Base-by-base conservation (phyloP, 2,888 invertebrate genomes). In the Lacanobia oleracea region DNA sequence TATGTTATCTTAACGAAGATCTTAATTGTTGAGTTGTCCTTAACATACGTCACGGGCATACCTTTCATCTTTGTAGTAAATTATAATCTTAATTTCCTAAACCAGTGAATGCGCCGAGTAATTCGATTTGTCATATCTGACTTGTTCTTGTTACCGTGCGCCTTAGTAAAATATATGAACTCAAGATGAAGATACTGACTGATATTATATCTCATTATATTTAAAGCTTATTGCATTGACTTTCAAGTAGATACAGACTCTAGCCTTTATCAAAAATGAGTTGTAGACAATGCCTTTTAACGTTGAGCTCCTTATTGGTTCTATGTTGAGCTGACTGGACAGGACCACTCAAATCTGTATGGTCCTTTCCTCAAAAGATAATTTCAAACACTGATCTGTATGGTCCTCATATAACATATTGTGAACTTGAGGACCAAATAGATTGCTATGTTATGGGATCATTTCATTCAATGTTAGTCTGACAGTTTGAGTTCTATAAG, bases 21-120 rank as follows among this genome's bases (percentile, higher is more conserved):
- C 88, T 87, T 86, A 83, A 84, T 88, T 88, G 85, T 85, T 69
- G 71, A 69, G 71, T 63, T 70, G 82, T 82, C 81, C 77, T 75
- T 67, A 72, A 79, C 81, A 83, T 86, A 82, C 65, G 69, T 79
- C 81, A 74, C 73, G 72, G 74, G 82, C 79, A 72, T 70, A 82
- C 79, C 79, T 79, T 82, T 85, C 82, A 81, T 86, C 84, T 87
- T 88, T 87, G 85, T 77, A 75, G 76, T 67, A 83, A 88, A 88
- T 87, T 79, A 83, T 75, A 75, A 80, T 79, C 67, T 83, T 88
- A 88, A 90, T 91, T 90, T 91, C 83, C 84, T 89, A 88, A 88
- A 70, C 87, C 88, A 88, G 79, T 90, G 90, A 85, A 70, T 84
- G 78, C 78, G 76, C 67, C 70, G 68, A 74, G 75, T 88, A 85